Evolutionary conservation across 2,113 vertebrate species (phyloP).

Genomic region (Aspiorhynchus laticeps): DNA sequence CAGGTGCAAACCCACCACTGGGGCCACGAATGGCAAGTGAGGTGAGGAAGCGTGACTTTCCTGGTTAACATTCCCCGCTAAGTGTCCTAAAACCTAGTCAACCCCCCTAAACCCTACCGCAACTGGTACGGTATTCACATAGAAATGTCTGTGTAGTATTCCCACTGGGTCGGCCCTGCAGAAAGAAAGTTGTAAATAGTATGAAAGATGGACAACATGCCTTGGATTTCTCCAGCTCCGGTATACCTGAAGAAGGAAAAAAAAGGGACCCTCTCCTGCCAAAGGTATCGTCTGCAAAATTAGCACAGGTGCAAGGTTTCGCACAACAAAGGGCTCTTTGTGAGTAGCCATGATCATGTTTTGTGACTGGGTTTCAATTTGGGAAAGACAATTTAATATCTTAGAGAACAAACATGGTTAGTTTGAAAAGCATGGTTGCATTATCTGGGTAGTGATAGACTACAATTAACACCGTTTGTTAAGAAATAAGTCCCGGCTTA

Average conservation of each 20-base stretch:
- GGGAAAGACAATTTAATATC: slow-evolving; percentile 27
- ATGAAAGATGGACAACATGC: slow-evolving; percentile 78
- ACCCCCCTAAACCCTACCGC: not conserved
- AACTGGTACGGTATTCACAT: not conserved
- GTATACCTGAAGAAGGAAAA: slow-evolving; percentile 69
- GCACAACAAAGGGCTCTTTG: slow-evolving; percentile 82
- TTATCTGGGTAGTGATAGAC: not conserved
- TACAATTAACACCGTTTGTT: slow-evolving; percentile 26
- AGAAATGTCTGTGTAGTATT: slow-evolving; percentile 12
- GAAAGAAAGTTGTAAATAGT: slow-evolving; percentile 83
- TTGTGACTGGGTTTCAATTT: slow-evolving; percentile 32
- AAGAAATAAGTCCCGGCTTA: slow-evolving; percentile 31
- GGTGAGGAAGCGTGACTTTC: slow-evolving; percentile 62
- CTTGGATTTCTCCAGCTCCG: slow-evolving; percentile 80
- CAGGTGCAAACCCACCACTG: slow-evolving; percentile 76
- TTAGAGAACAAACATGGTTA: slow-evolving; percentile 24
- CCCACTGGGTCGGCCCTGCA: slow-evolving; percentile 66
- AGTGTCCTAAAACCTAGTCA: slow-evolving; percentile 35
- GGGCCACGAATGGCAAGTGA: slow-evolving; percentile 69
- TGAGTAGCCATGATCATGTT: slow-evolving; percentile 62
- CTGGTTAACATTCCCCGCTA: slow-evolving; percentile 17
- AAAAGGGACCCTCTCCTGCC: slow-evolving; percentile 74
- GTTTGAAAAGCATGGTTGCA: slow-evolving; percentile 5
- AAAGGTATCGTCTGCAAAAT: slow-evolving; percentile 76
- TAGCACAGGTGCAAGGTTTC: slow-evolving; percentile 87